phyloP scores from a whole-genome alignment of 2,113 vertebrate genomes.

The Anoplopoma fimbria region DNA sequence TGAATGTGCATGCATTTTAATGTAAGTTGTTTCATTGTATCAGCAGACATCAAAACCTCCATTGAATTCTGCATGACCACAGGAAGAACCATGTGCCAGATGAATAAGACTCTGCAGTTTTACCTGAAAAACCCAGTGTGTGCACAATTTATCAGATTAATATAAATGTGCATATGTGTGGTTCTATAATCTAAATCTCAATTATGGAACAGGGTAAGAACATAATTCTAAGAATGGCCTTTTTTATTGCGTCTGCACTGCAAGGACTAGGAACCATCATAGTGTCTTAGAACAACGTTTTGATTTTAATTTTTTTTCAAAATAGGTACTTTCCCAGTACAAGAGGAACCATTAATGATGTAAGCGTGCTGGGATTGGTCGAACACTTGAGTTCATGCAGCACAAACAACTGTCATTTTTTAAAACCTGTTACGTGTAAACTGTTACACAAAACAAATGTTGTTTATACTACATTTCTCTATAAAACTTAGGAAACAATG shows the following conservation, averaged over 20 bases:
- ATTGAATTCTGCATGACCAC: not conserved
- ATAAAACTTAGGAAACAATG: not conserved
- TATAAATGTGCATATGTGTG: not conserved
- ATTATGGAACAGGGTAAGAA: not conserved
- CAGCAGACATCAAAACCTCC: not conserved
- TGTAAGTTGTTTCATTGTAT: not conserved
- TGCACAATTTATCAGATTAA: not conserved
- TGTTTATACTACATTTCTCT: not conserved
- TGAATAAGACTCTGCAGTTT: not conserved
- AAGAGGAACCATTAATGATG: no score
- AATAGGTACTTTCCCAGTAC: no score
- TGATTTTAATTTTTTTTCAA: no score
- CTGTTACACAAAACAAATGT: no score
- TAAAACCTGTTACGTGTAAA: no score
- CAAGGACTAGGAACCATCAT: no score
- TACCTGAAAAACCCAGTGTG: not conserved
- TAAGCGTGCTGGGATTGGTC: no score
- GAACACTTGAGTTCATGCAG: no score
- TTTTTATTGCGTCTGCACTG: not conserved
- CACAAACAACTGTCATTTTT: no score
- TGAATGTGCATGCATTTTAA: not conserved
- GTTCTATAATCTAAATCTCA: not conserved
- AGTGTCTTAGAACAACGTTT: no score
- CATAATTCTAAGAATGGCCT: not conserved
- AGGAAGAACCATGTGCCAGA: not conserved